phyloP scores from a whole-genome alignment of 2,888 invertebrate genomes.

The Acrobasis consociella region DNA sequence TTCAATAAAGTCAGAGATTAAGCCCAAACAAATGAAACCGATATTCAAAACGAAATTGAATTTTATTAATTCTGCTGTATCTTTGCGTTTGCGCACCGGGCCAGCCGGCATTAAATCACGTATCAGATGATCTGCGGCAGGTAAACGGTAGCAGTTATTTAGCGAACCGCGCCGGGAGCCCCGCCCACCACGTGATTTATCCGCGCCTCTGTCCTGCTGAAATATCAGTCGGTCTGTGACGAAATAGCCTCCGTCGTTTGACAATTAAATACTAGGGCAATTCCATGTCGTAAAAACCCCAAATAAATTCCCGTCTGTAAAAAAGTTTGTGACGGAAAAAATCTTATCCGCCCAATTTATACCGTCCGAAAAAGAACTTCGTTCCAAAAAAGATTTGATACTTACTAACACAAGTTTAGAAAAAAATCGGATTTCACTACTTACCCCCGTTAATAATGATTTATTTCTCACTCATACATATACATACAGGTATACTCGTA shows the following conservation, averaged over 20 bases:
- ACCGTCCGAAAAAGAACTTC: no score
- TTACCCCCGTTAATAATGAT: no score
- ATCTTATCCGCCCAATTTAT: no score
- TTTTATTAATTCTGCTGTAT: constrained; percentile 12
- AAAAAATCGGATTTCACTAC: no score
- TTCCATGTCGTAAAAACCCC: no score
- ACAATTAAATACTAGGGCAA: no score
- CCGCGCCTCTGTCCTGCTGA: constrained; percentile 65
- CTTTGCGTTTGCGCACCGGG: constrained; percentile 40
- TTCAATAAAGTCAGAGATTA: background rate
- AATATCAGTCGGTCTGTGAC: constrained; percentile 61
- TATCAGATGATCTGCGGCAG: constrained; percentile 78
- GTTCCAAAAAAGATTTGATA: no score
- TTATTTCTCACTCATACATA: no score
- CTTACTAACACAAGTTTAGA: no score
- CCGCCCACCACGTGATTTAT: constrained; percentile 79
- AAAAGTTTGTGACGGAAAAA: no score
- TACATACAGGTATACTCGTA: no score
- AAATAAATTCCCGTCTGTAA: no score
- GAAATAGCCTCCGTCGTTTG: constrained; percentile 29
- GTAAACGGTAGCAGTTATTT: constrained; percentile 78
- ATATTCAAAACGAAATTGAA: background rate
- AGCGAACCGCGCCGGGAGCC: constrained; percentile 59
- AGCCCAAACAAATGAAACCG: background rate
- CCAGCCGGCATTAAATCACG: constrained; percentile 73